Evolutionary conservation across 2,113 vertebrate species (phyloP), one percentile per base, ranked within the genome.

Genomic region (Brienomyrus longianalis): DNA sequence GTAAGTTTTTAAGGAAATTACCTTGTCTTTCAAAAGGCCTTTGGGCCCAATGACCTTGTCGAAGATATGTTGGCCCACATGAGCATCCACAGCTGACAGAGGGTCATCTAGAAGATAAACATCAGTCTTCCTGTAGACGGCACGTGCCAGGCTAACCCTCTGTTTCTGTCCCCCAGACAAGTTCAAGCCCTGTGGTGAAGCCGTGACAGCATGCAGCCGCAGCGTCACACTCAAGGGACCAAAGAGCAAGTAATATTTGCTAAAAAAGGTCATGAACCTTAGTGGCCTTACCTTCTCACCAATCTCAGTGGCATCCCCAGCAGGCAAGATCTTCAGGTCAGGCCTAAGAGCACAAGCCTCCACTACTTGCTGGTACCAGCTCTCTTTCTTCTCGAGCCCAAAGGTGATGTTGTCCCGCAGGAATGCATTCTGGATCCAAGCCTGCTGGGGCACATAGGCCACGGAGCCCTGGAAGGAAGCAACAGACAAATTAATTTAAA

Each of bases 351-450:
- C 95, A 31, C 96, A 97, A 48, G 95, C 96, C 88, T 96, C 96
- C 91, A 97, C 92, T 23, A 96, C 94, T 8, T 90, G 90, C 51
- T 96, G 88, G 0, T 97, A 97, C 94, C 94, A 93, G 45, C 92
- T 90, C 59, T 93, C 94, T 83, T 94, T 95, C 88, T 92, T 93
- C 84, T 91, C 48, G 3, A 91, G 93, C 35, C 96, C 96, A 92
- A 97, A 97, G n/a, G 96, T 89, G 90, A 96, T 94, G 92, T 97
- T 97, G 89, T 96, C 95, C 90, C 94, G 94, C 59, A 97, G 93
- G 35, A 92, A 96, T 56, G 92, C 92, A 85, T 97, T 97, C 93
- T 97, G 96, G 91, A 97, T 96, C 95, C 96, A 97, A 52, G 95
- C 95, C 90, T 97, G 95, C 92, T 97, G 96, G 84, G 96, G 96